phyloP scores from a whole-genome alignment of 2,888 invertebrate genomes.

The Heliconius sara region DNA sequence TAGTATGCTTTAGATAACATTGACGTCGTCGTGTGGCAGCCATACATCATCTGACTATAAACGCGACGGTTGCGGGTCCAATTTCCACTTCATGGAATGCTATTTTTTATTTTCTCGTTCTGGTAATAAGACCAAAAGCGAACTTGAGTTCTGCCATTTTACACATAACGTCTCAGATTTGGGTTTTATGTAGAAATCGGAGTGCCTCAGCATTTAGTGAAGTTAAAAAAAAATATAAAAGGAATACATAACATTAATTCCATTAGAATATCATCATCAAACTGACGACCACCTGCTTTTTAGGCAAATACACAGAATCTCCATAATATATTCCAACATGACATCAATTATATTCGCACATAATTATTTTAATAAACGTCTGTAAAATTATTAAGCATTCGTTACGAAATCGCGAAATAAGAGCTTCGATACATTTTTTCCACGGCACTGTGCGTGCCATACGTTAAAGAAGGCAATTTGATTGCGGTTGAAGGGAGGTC shows the following conservation, averaged over 20 bases:
- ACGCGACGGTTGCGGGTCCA: too few species aligned
- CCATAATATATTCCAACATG: background rate
- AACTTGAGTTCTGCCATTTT: too few species aligned
- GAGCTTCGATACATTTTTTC: slow-evolving; percentile 43
- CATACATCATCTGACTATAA: too few species aligned
- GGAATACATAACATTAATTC: background rate
- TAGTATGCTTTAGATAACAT: too few species aligned
- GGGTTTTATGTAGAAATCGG: too few species aligned
- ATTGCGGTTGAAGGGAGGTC: slow-evolving; percentile 49
- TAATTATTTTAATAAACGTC: slow-evolving; percentile 25
- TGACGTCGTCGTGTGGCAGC: too few species aligned
- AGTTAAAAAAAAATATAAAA: too few species aligned
- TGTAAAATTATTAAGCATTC: slow-evolving; percentile 18
- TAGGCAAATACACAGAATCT: background rate
- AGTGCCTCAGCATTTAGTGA: too few species aligned
- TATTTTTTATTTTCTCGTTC: too few species aligned
- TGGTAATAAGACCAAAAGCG: too few species aligned
- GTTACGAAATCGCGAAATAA: slow-evolving; percentile 37
- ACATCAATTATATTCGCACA: slow-evolving; percentile 15
- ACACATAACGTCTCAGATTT: too few species aligned
- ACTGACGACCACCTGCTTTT: background rate
- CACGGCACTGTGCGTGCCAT: slow-evolving; percentile 49
- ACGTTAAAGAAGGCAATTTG: slow-evolving; percentile 56
- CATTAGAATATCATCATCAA: background rate
- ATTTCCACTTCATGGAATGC: too few species aligned